Evolutionary conservation across 2,113 vertebrate species (phyloP).

Genomic region (Nerophis lumbriciformis): DNA sequence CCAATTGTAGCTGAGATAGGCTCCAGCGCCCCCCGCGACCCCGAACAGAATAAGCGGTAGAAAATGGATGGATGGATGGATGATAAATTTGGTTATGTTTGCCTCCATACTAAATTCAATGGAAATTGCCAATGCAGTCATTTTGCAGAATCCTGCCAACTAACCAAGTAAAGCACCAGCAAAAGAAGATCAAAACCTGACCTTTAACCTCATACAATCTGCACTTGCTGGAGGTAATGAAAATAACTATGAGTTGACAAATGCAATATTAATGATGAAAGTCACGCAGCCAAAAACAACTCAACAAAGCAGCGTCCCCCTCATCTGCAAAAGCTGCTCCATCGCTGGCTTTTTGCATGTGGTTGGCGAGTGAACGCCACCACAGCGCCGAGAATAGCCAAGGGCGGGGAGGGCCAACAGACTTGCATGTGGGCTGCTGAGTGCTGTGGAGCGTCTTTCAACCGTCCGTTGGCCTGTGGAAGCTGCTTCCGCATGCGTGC

Average conservation of each 20-base stretch:
- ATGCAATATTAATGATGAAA: not conserved
- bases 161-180: not conserved
- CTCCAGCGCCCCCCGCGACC: no score
- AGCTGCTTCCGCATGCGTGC: conserved; percentile 73
- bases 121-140: not conserved
- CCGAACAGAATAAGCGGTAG: no score
- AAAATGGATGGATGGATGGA: no score
- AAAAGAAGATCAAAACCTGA: conserved; percentile 5
- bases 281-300: conserved; percentile 19
- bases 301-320: conserved; percentile 36
- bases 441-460: conserved; percentile 53
- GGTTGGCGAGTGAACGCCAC: conserved; percentile 57
- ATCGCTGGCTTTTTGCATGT: conserved; percentile 38
- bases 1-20: no score
- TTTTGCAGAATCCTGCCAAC: not conserved
- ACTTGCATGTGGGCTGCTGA: conserved; percentile 66
- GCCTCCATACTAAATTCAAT: not conserved
- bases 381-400: conserved; percentile 61
- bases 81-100: not conserved
- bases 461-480: conserved; percentile 56
- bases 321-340: conserved; percentile 30
- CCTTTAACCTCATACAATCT: no score
- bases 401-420: conserved; percentile 58
- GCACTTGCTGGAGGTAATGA: no score
- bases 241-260: no score